Percentiles rank a stretch among this genome's conserved stretches.
Evolutionary conservation across 53 echinoderm and acorn worm genomes (phyloP).

Genomic region (Temnopleurus reevesii): DNA sequence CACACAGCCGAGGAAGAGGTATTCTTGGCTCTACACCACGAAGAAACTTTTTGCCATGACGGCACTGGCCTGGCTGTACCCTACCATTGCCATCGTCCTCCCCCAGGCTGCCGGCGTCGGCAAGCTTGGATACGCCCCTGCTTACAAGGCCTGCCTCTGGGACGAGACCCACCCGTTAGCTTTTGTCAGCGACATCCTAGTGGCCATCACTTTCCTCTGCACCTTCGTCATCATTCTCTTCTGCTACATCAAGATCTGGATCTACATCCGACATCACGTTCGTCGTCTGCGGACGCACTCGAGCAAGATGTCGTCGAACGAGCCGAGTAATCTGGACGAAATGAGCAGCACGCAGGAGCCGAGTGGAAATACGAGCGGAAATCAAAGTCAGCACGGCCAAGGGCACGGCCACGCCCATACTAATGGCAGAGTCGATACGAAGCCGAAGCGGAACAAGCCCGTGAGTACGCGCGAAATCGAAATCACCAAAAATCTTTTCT

Average conservation of each 20-base stretch:
- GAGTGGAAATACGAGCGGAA: not conserved
- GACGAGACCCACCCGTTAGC: not conserved
- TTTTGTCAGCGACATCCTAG: slow-evolving; percentile 41
- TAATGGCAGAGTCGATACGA: not conserved
- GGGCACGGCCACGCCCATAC: not conserved
- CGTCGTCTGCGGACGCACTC: slow-evolving; percentile 34
- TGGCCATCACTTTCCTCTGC: slow-evolving; percentile 43
- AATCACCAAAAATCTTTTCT: slow-evolving; percentile 53
- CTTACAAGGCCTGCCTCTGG: slow-evolving; percentile 43
- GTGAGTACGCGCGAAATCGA: slow-evolving; percentile 53
- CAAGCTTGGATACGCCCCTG: slow-evolving; percentile 40
- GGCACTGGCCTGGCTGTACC: slow-evolving; percentile 42
- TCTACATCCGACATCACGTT: slow-evolving; percentile 41
- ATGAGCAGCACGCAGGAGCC: slow-evolving; percentile 47
- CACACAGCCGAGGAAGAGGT: slow-evolving; percentile 46
- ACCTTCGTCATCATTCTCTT: slow-evolving; percentile 47
- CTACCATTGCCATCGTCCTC: slow-evolving; percentile 4
- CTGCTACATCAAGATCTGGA: slow-evolving; percentile 58
- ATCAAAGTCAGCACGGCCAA: not conserved
- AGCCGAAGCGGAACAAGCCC: not conserved
- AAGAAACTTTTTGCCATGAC: slow-evolving; percentile 32
- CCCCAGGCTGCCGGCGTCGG: slow-evolving; percentile 37
- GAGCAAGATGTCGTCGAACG: not conserved
- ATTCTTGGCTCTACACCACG: slow-evolving; percentile 52
- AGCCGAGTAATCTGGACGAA: slow-evolving; percentile 26